Percentiles rank a stretch among this genome's conserved stretches.
Evolutionary conservation across 1,140 invertebrate genomes (phyloP).

Genomic region (Sitodiplosis mosellana): DNA sequence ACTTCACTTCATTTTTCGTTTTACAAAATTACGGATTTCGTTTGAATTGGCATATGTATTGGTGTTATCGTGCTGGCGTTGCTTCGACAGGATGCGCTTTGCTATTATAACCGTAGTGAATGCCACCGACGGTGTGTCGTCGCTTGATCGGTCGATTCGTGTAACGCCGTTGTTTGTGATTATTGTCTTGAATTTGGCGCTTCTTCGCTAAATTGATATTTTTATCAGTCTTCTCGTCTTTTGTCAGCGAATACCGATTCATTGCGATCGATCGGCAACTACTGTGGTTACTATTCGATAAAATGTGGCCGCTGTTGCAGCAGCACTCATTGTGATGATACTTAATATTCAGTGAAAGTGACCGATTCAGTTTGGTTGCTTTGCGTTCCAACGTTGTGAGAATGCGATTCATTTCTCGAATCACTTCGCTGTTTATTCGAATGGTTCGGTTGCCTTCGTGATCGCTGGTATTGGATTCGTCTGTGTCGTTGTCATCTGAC

Average conservation of each 20-base stretch:
- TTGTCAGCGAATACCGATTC: slow-evolving; percentile 47
- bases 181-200: slow-evolving; percentile 33
- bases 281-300: slow-evolving; percentile 22
- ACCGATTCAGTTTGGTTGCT: slow-evolving; percentile 29
- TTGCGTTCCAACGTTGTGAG: slow-evolving; percentile 2
- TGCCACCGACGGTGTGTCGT: slow-evolving; percentile 80
- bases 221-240: slow-evolving; percentile 64
- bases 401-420: slow-evolving; percentile 4
- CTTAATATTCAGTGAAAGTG: slow-evolving; percentile 39
- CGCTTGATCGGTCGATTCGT: slow-evolving; percentile 55
- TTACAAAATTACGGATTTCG: too few relatives aligned
- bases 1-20: too few relatives aligned
- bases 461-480: slow-evolving; percentile 23
- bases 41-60: too few relatives aligned
- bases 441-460: slow-evolving; percentile 14
- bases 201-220: slow-evolving; percentile 43
- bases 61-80: too few relatives aligned
- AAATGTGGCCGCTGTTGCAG: slow-evolving; percentile 11
- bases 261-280: slow-evolving; percentile 27
- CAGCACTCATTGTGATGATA: slow-evolving; percentile 16
- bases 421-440: background rate
- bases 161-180: slow-evolving; percentile 20
- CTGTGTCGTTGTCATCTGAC: slow-evolving; percentile 17
- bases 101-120: slow-evolving; percentile 37
- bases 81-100: too few relatives aligned